Conservation (phyloP, 2,888 invertebrate genomes). For the Pecten maximus region DNA sequence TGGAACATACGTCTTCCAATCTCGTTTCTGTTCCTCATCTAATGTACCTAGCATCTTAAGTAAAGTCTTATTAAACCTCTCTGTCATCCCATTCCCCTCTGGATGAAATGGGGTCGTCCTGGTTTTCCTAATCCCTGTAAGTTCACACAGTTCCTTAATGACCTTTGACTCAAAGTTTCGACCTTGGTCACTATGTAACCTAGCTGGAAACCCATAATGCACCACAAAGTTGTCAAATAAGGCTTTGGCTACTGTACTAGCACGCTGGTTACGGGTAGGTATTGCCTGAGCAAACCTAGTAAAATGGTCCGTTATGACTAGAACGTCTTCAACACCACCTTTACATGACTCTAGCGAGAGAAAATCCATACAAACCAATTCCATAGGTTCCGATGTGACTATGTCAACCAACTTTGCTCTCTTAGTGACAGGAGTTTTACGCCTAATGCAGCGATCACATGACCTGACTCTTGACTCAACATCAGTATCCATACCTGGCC, state of each 20-base stretch:
- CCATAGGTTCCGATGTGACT: not conserved
- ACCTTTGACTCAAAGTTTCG: not conserved
- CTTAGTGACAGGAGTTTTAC: not conserved
- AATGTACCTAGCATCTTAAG: not conserved
- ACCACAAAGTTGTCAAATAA: not conserved
- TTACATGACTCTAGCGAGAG: not conserved
- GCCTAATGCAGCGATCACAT: not conserved
- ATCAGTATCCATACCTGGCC: slow-evolving; percentile 44
- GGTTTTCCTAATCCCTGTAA: not conserved
- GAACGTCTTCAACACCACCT: not conserved
- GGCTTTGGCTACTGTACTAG: no score
- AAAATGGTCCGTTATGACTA: not conserved
- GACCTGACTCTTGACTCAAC: not conserved
- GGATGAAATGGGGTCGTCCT: not conserved
- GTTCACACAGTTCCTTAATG: not conserved
- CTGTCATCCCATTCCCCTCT: not conserved
- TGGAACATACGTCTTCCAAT: no score
- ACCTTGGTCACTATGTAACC: not conserved
- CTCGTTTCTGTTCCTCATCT: no score
- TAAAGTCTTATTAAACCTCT: not conserved
- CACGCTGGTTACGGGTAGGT: no score
- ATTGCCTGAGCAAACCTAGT: not conserved
- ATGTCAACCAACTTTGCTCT: not conserved
- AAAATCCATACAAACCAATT: not conserved
- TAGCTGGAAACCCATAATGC: not conserved